Conservation (phyloP, 2,888 invertebrate genomes). For the Heliconius charithonia region DNA sequence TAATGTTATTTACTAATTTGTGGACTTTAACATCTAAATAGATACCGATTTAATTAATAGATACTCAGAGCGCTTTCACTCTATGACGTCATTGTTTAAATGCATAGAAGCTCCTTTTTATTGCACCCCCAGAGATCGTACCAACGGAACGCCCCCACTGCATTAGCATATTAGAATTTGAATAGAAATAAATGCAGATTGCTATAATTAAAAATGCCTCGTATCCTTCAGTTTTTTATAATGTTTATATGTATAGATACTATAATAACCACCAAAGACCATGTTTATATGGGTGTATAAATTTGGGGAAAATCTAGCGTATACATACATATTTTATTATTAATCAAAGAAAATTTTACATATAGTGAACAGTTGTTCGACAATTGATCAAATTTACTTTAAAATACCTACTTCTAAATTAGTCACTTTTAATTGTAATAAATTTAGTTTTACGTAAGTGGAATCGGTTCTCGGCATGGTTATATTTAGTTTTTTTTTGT, state of each 20-base stretch:
- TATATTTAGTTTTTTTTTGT: too few relatives aligned
- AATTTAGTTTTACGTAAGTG: background rate
- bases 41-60: background rate
- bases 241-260: background rate
- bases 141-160: constrained; percentile 2
- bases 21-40: constrained; percentile 7
- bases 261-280: too few relatives aligned
- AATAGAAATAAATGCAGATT: constrained; percentile 10
- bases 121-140: background rate
- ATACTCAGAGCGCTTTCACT: background rate
- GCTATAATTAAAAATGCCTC: constrained; percentile 14
- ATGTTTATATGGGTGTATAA: too few relatives aligned
- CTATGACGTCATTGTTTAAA: constrained; percentile 4
- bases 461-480: too few relatives aligned
- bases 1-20: background rate
- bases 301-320: too few relatives aligned
- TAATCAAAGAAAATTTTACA: too few relatives aligned
- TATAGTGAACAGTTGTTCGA: background rate
- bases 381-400: background rate
- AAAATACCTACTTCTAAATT: background rate
- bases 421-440: background rate
- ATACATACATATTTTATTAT: too few relatives aligned
- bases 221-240: background rate
- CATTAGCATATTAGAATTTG: constrained; percentile 7
- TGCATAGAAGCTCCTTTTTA: background rate